Conservation (phyloP, 2,797 vertebrate species). For the Hippoglossus hippoglossus region DNA sequence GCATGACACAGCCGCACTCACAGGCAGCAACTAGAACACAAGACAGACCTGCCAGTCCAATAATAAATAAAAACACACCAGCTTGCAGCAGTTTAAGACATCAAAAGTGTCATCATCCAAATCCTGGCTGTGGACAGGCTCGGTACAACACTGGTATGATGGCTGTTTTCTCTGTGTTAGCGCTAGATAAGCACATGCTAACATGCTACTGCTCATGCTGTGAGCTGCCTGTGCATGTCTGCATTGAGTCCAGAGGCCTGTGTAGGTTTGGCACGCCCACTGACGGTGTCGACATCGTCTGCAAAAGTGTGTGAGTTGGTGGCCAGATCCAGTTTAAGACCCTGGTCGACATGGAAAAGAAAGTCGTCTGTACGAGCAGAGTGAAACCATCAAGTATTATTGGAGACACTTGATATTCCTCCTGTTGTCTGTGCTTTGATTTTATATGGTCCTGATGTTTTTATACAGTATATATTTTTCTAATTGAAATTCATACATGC, state of each 20-base stretch:
- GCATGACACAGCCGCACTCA: slow-evolving; percentile 10
- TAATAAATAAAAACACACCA: slow-evolving; percentile 21
- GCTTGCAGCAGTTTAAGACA: background rate
- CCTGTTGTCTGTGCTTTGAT: too few relatives aligned
- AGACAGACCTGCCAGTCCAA: slow-evolving; percentile 19
- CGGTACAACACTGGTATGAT: slow-evolving; percentile 48
- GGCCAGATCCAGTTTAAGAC: background rate
- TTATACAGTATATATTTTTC: too few relatives aligned
- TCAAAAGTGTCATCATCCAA: background rate
- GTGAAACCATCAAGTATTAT: background rate
- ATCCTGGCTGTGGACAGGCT: slow-evolving; percentile 4
- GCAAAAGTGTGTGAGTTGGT: slow-evolving; percentile 11
- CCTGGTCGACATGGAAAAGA: background rate
- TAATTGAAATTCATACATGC: too few relatives aligned
- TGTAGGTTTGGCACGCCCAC: slow-evolving; percentile 30
- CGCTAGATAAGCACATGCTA: too few relatives aligned
- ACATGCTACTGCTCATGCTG: background rate
- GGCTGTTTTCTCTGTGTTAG: slow-evolving; percentile 20
- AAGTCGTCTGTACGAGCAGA: background rate
- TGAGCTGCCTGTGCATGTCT: slow-evolving; percentile 22
- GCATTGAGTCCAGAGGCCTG: slow-evolving; percentile 12
- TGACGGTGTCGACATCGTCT: slow-evolving; percentile 1
- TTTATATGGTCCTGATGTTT: too few relatives aligned
- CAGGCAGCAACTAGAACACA: slow-evolving; percentile 34
- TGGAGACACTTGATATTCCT: too few relatives aligned